phyloP scores from a whole-genome alignment of 2,113 vertebrate genomes.

The Burhinus bistriatus region DNA sequence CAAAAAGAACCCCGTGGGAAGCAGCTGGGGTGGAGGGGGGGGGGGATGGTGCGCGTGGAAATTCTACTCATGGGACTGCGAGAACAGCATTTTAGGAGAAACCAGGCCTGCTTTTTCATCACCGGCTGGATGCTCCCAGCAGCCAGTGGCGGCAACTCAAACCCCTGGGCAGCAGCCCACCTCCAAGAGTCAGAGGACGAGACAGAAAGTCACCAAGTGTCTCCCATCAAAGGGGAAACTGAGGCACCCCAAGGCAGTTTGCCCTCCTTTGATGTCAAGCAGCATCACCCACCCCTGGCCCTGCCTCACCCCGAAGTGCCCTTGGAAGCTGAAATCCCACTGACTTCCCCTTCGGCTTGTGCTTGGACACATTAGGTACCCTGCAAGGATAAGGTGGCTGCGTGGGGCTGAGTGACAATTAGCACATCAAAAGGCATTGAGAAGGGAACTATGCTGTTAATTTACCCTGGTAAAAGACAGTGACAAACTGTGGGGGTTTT shows the following conservation, averaged over 20 bases:
- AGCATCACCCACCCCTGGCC: background rate
- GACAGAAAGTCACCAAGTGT: background rate
- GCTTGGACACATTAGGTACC: background rate
- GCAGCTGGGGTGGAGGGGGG: too few relatives aligned
- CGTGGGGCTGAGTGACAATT: background rate
- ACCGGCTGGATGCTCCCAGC: background rate
- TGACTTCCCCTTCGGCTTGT: background rate
- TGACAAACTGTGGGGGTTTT: background rate
- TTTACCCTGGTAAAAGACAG: background rate
- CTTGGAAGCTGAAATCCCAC: background rate
- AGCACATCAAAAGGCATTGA: constrained; percentile 20
- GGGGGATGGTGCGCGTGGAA: background rate
- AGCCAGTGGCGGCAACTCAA: background rate
- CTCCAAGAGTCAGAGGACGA: background rate
- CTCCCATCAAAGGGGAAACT: background rate
- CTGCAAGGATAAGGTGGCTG: background rate
- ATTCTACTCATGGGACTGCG: background rate
- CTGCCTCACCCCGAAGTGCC: background rate
- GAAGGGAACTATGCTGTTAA: constrained; percentile 2
- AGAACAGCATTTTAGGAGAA: background rate
- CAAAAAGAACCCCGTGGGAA: fast-evolving
- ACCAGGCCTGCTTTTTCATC: background rate
- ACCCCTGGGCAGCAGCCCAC: background rate
- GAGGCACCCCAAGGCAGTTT: background rate
- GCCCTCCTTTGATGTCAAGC: background rate